Conservation (phyloP, 2,888 invertebrate species). For the Microctonus hyperodae region DNA sequence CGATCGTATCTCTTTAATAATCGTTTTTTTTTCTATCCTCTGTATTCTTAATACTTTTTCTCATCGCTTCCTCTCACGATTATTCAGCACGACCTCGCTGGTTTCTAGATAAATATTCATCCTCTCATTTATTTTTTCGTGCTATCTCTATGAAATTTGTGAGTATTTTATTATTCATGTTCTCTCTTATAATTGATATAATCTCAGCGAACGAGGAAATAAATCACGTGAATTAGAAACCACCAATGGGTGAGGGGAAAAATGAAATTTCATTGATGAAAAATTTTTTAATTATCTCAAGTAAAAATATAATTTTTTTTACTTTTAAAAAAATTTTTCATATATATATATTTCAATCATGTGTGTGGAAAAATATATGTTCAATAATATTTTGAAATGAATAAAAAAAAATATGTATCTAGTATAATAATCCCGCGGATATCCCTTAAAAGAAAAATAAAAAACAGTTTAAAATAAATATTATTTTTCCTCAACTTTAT, state of each 20-base stretch:
- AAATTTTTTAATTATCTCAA: background rate
- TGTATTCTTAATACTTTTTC: background rate
- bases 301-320: too few relatives aligned
- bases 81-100: too few relatives aligned
- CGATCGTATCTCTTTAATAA: background rate
- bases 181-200: too few relatives aligned
- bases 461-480: background rate
- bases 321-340: too few relatives aligned
- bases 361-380: too few relatives aligned
- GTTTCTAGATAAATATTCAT: background rate
- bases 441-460: background rate
- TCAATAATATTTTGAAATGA: too few relatives aligned
- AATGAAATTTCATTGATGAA: background rate
- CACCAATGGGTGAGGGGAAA: too few relatives aligned
- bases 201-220: background rate
- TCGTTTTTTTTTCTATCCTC: background rate
- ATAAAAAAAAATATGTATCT: background rate
- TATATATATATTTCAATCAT: too few relatives aligned
- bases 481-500: background rate
- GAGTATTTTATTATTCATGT: constrained; percentile 1
- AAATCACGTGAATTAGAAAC: background rate
- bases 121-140: background rate
- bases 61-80: background rate
- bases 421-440: background rate
- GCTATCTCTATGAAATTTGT: constrained; percentile 6